Evolutionary conservation across 2,888 invertebrate genomes (phyloP).

Genomic region (Scaptomyza parva): DNA sequence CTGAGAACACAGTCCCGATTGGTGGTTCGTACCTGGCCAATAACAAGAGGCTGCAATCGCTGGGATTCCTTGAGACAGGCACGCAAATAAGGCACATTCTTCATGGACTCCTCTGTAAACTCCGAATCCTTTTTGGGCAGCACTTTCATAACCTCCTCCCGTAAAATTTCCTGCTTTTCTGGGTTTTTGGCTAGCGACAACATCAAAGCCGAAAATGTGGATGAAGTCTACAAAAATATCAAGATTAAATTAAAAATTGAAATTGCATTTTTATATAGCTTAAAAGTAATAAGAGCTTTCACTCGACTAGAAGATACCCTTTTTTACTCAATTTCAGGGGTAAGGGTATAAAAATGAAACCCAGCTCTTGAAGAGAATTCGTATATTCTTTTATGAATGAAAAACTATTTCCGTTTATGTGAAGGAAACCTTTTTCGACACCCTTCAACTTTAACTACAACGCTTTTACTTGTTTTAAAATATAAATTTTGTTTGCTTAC

Average conservation of each 20-base stretch:
- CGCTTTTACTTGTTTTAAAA: neutral
- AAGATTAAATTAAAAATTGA: too few relatives aligned
- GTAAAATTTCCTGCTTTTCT: conserved; percentile 88
- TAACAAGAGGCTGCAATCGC: conserved; percentile 87
- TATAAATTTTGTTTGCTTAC: conserved; percentile 83
- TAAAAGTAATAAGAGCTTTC: too few relatives aligned
- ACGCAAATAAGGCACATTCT: conserved; percentile 87
- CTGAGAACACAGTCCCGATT: conserved; percentile 87
- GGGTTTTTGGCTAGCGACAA: conserved; percentile 87
- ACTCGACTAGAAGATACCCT: too few relatives aligned
- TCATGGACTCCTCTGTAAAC: conserved; percentile 85
- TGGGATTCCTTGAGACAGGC: conserved; percentile 91
- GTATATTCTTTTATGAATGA: too few relatives aligned
- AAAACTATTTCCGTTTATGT: too few relatives aligned
- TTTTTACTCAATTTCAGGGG: too few relatives aligned
- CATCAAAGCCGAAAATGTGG: conserved; percentile 62
- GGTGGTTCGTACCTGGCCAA: conserved; percentile 86
- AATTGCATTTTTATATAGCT: neutral
- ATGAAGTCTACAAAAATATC: conserved; percentile 82
- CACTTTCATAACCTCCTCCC: conserved; percentile 86
- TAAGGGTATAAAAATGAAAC: too few relatives aligned
- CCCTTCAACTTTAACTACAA: too few relatives aligned
- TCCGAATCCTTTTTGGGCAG: conserved; percentile 84
- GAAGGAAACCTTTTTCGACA: too few relatives aligned
- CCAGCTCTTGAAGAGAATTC: too few relatives aligned